Evolutionary conservation across 1,140 invertebrate species (phyloP), one percentile per base, ranked within the genome.

Genomic region (Cydia pomonella): DNA sequence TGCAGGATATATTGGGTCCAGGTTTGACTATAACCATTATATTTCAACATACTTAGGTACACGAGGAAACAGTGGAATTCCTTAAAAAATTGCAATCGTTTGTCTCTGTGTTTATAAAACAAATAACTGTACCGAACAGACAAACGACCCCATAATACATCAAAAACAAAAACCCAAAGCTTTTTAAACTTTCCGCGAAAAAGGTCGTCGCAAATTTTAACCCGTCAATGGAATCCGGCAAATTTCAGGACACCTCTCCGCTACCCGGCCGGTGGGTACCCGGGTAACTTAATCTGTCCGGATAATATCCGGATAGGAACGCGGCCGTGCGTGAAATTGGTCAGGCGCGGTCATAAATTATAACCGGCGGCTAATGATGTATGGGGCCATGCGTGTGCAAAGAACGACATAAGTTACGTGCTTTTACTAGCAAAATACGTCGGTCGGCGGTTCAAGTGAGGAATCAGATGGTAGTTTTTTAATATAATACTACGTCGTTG

Each of bases 311-410:
- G 72, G 27, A 69, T 69, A 69, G 64, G 23, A 21, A 16, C 64
- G 72, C 72, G 23, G 21, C 47, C 72, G 72, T 23, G 72, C 72
- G 44, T 47, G 72, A 73, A 73, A 73, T 73, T 73, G 72, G 47
- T 47, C 72, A 73, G 72, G 38, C 41, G 29, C 4, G 72, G 41
- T 47, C 72, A 73, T 73, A 73, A 73, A 73, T 47, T 53, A 73
- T 73, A 47, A 73, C 72, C 29, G 72, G 47, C 44, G 41, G 23
- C 47, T 73, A 47, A 73, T 73, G 72, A 73, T 73, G 21, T 73
- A 73, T 73, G 72, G 69, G 23, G 0, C 72, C 12, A 13, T 27
- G 72, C 18, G 41, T 29, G 23, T 41, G 64, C 18, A 10, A 23
- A 9, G 9, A 59, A 59, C 6, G 53, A 59, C 53, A 21, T 23